These are phyloP conservation scores for Diadromus collaris DNA, from an alignment of 2,888 invertebrate genomes.

Conservation along the genomic window DNA sequence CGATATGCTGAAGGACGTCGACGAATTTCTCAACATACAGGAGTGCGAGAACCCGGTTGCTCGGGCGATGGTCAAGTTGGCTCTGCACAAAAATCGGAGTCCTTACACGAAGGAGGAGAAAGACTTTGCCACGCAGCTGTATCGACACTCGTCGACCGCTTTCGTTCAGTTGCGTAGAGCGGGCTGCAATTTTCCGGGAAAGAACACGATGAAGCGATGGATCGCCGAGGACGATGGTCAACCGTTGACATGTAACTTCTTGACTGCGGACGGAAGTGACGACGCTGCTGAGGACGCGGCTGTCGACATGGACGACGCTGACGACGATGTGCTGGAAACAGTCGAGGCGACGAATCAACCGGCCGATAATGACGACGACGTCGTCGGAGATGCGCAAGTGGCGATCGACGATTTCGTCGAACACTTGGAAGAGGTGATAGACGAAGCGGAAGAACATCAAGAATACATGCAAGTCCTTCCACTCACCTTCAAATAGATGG, in stretches of 20 bases:
- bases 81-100: conserved; percentile 54
- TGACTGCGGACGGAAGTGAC: background rate
- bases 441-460: background rate
- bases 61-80: conserved; percentile 58
- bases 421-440: conserved; percentile 22
- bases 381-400: conserved; percentile 10
- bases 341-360: background rate
- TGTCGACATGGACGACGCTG: background rate
- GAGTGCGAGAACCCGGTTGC: conserved; percentile 52
- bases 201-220: conserved; percentile 54
- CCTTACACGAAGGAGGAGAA: conserved; percentile 56
- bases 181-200: conserved; percentile 57
- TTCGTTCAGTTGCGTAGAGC: conserved; percentile 37
- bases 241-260: background rate
- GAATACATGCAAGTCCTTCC: conserved; percentile 24
- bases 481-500: background rate
- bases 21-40: conserved; percentile 55
- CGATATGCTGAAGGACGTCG: conserved; percentile 26
- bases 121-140: conserved; percentile 51
- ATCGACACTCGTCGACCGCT: conserved; percentile 42
- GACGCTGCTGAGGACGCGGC: conserved; percentile 16
- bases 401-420: conserved; percentile 30
- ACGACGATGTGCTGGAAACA: background rate
- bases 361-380: background rate
- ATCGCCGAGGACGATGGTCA: conserved; percentile 35